Evolutionary conservation across 2,888 invertebrate genomes (phyloP).

Genomic region (Patella caerulea): DNA sequence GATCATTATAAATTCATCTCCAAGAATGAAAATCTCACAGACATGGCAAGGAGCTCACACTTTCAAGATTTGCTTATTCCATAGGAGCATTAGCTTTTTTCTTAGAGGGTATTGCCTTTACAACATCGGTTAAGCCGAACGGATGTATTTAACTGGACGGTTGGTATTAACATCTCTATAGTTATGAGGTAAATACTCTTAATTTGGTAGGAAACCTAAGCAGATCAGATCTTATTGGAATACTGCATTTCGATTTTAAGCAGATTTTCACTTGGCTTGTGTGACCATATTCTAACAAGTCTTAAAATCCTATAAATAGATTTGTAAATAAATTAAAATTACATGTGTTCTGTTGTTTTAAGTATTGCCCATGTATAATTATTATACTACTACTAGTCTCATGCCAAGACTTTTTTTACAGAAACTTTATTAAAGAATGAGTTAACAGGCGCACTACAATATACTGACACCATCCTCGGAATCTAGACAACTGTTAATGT

Average conservation of each 20-base stretch:
- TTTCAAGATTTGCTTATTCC: conserved; percentile 38
- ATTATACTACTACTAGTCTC: not conserved
- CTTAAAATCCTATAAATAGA: too few species aligned
- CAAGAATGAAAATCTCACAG: conserved; percentile 49
- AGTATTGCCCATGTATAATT: too few species aligned
- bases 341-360: too few species aligned
- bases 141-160: not conserved
- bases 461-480: too few species aligned
- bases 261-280: too few species aligned
- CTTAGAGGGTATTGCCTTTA: not conserved
- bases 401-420: conserved; percentile 8
- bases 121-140: conserved; percentile 2
- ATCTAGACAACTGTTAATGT: too few species aligned
- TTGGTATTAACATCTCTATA: not conserved
- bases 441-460: not conserved
- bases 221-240: too few species aligned
- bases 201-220: too few species aligned
- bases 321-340: too few species aligned
- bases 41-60: conserved; percentile 49
- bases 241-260: too few species aligned
- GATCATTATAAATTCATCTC: conserved; percentile 57
- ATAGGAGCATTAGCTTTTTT: conserved; percentile 18
- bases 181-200: conserved; percentile 2
- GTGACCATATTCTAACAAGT: too few species aligned
- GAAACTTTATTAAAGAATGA: not conserved